Percentiles rank a stretch among this genome's conserved stretches.
phyloP scores from a whole-genome alignment of 2,113 vertebrate genomes.

The Bothrops jararaca region DNA sequence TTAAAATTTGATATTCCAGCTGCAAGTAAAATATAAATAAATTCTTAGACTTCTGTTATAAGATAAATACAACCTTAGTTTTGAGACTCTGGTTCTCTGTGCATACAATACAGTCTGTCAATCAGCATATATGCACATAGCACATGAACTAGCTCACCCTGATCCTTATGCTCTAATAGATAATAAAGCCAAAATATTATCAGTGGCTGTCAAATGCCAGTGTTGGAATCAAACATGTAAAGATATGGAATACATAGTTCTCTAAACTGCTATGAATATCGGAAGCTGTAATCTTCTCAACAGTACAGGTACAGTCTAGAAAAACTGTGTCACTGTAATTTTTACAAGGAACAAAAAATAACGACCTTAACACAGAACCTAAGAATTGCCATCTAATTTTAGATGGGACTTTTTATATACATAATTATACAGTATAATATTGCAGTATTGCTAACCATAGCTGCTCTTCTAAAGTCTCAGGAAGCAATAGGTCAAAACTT shows the following conservation, averaged over 20 bases:
- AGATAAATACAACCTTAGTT: not conserved
- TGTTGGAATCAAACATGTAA: accelerated
- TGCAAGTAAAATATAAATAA: not conserved
- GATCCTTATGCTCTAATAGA: not conserved
- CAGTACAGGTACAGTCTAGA: not conserved
- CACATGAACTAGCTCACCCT: not conserved
- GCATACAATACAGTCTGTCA: not conserved
- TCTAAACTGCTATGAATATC: not conserved
- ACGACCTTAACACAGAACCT: not conserved
- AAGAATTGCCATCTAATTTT: not conserved
- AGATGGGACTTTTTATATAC: not conserved
- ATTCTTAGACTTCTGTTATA: not conserved
- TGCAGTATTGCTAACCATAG: not conserved
- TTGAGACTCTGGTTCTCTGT: not conserved
- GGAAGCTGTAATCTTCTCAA: not conserved
- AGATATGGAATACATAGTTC: not conserved
- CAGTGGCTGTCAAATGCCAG: not conserved
- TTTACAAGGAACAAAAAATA: not conserved
- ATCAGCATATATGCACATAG: not conserved
- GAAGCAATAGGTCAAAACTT: not conserved
- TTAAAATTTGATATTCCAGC: not conserved
- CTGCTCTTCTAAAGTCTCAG: not conserved
- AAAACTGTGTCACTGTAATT: not conserved
- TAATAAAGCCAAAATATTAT: not conserved
- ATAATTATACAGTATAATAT: not conserved